A percentile compares a stretch with the other conserved stretches of the same genome.
Conservation (phyloP, 2,888 invertebrate genomes). For the Lypha dubia region DNA sequence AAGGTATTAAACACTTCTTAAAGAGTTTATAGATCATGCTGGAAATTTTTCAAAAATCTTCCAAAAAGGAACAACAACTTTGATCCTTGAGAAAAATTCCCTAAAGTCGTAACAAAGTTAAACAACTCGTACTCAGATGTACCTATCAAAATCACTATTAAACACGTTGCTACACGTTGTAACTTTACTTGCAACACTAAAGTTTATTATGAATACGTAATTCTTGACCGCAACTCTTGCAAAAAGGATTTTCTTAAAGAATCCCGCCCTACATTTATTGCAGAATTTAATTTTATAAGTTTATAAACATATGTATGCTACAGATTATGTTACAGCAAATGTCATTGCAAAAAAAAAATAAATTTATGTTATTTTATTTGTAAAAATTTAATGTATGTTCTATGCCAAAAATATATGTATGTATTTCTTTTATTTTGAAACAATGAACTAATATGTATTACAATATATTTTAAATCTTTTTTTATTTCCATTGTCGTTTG, state of each 20-base stretch:
- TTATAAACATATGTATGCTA: too few relatives aligned
- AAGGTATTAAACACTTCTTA: too few relatives aligned
- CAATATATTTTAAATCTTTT: constrained; percentile 58
- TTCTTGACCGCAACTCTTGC: not conserved
- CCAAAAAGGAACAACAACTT: too few relatives aligned
- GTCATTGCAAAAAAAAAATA: not conserved
- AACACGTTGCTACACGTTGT: not conserved
- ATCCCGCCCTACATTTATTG: too few relatives aligned
- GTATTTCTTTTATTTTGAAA: constrained; percentile 36
- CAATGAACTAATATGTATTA: constrained; percentile 66
- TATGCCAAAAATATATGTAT: constrained; percentile 36
- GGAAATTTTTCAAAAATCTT: too few relatives aligned
- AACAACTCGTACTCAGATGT: too few relatives aligned
- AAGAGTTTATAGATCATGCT: too few relatives aligned
- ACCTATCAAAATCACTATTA: too few relatives aligned
- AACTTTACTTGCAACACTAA: not conserved
- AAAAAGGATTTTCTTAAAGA: not conserved
- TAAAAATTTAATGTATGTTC: constrained; percentile 9
- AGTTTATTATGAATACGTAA: not conserved
- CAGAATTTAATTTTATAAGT: too few relatives aligned
- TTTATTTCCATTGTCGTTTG: constrained; percentile 52
- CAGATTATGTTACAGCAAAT: not conserved
- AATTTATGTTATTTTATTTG: constrained; percentile 11
- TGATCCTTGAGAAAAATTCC: too few relatives aligned
- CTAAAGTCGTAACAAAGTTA: too few relatives aligned